phyloP scores from a whole-genome alignment of 2,888 invertebrate genomes.

The Stramonita haemastoma region DNA sequence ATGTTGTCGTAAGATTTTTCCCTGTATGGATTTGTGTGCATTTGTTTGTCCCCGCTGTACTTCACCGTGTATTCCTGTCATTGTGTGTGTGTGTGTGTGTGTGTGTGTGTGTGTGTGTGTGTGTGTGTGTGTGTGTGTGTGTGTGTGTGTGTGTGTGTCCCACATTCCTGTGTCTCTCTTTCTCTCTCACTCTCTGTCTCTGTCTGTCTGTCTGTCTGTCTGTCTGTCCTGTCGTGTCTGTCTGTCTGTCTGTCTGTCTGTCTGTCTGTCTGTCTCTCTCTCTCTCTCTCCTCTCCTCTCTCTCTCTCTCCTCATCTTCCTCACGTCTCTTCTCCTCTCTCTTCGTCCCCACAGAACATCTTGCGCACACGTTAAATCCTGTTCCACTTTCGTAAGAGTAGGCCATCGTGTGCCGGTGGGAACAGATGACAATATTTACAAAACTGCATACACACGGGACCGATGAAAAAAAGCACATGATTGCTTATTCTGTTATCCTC shows the following conservation, averaged over 20 bases:
- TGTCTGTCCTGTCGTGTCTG: background rate
- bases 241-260: background rate
- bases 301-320: background rate
- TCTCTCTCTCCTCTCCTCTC: background rate
- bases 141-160: background rate
- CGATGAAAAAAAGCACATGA: too few species aligned
- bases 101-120: background rate
- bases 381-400: too few species aligned
- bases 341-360: too few species aligned
- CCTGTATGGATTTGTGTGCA: too few species aligned
- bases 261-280: background rate
- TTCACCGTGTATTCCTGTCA: background rate
- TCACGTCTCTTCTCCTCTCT: background rate
- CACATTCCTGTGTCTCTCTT: background rate
- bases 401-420: too few species aligned
- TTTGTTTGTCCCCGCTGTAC: too few species aligned
- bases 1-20: too few species aligned
- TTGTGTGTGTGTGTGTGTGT: too few species aligned
- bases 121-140: background rate
- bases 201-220: background rate
- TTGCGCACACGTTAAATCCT: too few species aligned
- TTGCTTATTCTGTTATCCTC: too few species aligned
- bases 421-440: too few species aligned
- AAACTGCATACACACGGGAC: too few species aligned
- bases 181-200: background rate